A percentile compares a stretch with the other conserved stretches of the same genome.
phyloP scores from a whole-genome alignment of 2,113 vertebrate genomes.

The Passer domesticus region DNA sequence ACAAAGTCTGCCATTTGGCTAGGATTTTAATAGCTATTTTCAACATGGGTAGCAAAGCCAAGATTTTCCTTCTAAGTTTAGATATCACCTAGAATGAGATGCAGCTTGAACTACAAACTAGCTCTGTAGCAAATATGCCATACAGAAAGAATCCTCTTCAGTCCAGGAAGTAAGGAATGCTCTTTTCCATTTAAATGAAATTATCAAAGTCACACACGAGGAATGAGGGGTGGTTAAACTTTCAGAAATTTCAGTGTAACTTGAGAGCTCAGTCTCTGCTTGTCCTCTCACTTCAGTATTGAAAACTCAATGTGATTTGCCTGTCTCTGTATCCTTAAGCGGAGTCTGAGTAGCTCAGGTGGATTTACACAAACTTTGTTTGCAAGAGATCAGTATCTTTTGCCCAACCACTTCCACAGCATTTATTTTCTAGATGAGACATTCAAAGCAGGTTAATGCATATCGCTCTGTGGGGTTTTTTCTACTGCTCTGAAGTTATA shows the following conservation, averaged over 20 bases:
- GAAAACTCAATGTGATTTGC: conserved; percentile 19
- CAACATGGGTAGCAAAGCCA: background rate
- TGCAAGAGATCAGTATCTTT: conserved; percentile 42
- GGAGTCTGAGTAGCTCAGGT: conserved; percentile 18
- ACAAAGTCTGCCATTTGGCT: background rate
- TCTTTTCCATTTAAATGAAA: conserved; percentile 20
- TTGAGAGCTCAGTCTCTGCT: background rate
- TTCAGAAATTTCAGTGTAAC: conserved; percentile 5
- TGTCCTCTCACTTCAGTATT: conserved; percentile 25
- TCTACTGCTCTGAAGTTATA: background rate
- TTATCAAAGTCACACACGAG: background rate
- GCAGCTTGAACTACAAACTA: background rate
- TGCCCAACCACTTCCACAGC: background rate
- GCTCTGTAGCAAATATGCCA: background rate
- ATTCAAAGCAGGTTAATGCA: conserved; percentile 21
- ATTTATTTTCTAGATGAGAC: background rate
- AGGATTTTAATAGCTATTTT: background rate
- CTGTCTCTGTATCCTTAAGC: conserved; percentile 20
- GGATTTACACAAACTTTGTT: conserved; percentile 38
- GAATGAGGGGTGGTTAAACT: background rate
- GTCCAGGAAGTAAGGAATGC: background rate
- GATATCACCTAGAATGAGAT: background rate
- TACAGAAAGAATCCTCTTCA: background rate
- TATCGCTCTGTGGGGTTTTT: background rate
- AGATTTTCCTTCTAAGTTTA: background rate